A percentile compares a stretch with the other conserved stretches of the same genome.
phyloP scores from a whole-genome alignment of 1,140 invertebrate species.

The Aphaenogaster ashmeadi region DNA sequence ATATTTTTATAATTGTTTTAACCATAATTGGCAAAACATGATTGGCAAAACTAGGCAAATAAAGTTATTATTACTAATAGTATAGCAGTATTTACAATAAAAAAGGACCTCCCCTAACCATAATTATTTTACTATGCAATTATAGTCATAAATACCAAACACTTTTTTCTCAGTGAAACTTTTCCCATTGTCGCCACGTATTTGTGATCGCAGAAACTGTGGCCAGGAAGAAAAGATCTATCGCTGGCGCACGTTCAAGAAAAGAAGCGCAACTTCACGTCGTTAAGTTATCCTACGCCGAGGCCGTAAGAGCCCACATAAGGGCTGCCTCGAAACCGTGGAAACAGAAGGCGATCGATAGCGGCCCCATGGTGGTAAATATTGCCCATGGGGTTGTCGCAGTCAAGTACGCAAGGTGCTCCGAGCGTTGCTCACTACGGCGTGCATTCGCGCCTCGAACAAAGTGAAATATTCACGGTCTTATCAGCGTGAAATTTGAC shows the following conservation, averaged over 20 bases:
- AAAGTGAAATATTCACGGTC: slow-evolving; percentile 50
- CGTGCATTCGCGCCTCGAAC: slow-evolving; percentile 20
- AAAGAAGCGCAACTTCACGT: slow-evolving; percentile 52
- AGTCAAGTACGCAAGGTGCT: slow-evolving; percentile 70
- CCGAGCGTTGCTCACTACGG: slow-evolving; percentile 23
- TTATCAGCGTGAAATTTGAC: slow-evolving; percentile 64
- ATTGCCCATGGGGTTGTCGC: slow-evolving; percentile 69
- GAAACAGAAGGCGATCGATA: slow-evolving; percentile 78
- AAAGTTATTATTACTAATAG: no score
- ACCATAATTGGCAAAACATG: no score
- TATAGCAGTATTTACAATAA: no score
- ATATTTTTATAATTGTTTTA: no score
- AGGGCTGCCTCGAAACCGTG: slow-evolving; percentile 71
- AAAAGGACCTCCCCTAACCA: no score
- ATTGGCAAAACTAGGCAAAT: no score
- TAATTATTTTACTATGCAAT: no score
- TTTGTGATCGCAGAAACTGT: neutral
- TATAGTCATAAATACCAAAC: no score
- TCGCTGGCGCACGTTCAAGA: neutral
- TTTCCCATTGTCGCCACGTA: neutral
- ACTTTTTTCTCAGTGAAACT: neutral
- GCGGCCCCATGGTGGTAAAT: slow-evolving; percentile 77
- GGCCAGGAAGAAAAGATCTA: neutral
- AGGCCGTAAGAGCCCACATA: slow-evolving; percentile 67
- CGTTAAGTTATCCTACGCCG: slow-evolving; percentile 51